Conservation (phyloP, 2,797 vertebrate species). For the Halcyon chelicuti region DNA sequence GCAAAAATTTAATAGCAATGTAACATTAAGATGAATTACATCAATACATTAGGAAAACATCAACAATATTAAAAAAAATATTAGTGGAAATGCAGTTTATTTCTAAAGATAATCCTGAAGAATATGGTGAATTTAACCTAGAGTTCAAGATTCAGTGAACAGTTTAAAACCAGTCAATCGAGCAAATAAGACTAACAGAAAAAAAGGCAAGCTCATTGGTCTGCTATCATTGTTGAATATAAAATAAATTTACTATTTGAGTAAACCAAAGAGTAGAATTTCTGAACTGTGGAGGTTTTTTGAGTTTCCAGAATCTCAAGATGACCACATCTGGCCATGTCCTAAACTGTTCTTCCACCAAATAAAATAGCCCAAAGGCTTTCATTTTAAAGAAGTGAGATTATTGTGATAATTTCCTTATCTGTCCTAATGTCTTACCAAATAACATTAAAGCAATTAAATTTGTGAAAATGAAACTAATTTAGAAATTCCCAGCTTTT, state of each 20-base stretch:
- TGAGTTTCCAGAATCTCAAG: neutral
- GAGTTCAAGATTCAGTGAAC: neutral
- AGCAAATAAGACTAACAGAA: neutral
- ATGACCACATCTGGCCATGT: neutral
- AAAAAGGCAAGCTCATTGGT: neutral
- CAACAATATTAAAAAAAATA: neutral
- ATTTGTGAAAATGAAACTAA: neutral
- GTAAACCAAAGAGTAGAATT: neutral
- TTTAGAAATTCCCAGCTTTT: neutral
- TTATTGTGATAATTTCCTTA: neutral
- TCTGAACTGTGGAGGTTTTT: neutral
- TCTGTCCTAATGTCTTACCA: neutral
- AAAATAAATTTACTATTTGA: neutral
- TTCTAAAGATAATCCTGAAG: neutral
- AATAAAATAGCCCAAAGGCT: neutral
- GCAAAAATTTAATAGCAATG: neutral
- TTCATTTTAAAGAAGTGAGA: neutral
- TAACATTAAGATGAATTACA: neutral
- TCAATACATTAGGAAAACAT: neutral
- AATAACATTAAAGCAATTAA: neutral
- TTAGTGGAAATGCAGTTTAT: neutral
- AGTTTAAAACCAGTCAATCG: neutral
- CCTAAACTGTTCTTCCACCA: neutral
- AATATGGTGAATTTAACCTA: neutral
- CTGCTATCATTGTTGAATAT: neutral